Evolutionary conservation across 1,140 invertebrate species (phyloP), one percentile per base, ranked within the genome.

Genomic region (Dinoponera quadriceps): DNA sequence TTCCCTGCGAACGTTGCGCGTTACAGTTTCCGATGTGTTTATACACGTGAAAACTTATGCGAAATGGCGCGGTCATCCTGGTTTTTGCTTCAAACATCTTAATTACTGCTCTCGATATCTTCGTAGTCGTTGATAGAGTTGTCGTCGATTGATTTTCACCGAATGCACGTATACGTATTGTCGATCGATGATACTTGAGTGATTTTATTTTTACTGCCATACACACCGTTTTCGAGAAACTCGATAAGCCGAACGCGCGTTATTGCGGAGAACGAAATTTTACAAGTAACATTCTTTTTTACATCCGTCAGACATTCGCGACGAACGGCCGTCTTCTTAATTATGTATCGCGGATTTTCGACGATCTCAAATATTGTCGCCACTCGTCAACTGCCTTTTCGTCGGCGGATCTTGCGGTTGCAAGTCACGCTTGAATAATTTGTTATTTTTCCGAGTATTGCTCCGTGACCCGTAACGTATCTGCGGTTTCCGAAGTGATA

Each of bases 81-180:
- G 78, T 48, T 75, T 65, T 38, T 74, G 84, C 77, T 82, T 68
- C 73, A 69, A 81, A 82, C 85, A 27, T 69, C 68, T 82, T 63
- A 51, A 25, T 55, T 68, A 33, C 49, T 57, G 27, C n/a, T 27
- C 60, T n/a, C 72, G 49, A 80, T 65, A 65, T 69, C 27, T 48
- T 59, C 57, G 44, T 13, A 38, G 16, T 5, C 55, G 63, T 60
- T 51, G 62, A 49, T 48, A 51, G 29, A 74, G 44, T 72, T 44
- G 38, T 49, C 20, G 33, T 25, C 20, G 66, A 54, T 54, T 71
- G 48, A 69, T 69, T 80, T 71, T 55, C 75, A 59, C 27, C 51
- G 22, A 20, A 20, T 59, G 48, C n/a, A 27, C 49, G 27, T 44
- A 3, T 44, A 57, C 3, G 9, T 44, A 44, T 44, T 44, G 38